Evolutionary conservation across 2,888 invertebrate species (phyloP).

Genomic region (Erpobdella octoculata): DNA sequence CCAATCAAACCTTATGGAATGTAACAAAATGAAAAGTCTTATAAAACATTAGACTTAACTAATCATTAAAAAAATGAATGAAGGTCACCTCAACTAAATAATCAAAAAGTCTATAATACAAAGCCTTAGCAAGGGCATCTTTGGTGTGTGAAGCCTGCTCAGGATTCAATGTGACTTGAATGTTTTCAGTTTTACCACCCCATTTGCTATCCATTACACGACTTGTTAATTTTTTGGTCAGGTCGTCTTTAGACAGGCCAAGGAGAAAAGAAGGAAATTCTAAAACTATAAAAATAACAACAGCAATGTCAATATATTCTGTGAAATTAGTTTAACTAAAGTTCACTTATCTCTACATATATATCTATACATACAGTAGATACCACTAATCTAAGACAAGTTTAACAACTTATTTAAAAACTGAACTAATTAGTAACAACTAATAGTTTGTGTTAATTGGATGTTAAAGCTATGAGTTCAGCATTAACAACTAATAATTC

Average conservation of each 20-base stretch:
- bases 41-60: not conserved
- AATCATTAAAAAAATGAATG: not conserved
- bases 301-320: no score
- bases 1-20: not conserved
- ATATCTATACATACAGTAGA: no score
- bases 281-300: constrained; percentile 54
- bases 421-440: no score
- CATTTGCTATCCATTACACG: constrained; percentile 63
- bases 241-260: constrained; percentile 56
- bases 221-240: constrained; percentile 59
- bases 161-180: constrained; percentile 59
- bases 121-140: constrained; percentile 62
- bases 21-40: not conserved
- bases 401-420: no score
- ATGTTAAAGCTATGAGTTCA: not conserved
- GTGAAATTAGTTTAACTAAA: no score
- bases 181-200: constrained; percentile 61
- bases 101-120: constrained; percentile 62
- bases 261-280: constrained; percentile 61
- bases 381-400: no score
- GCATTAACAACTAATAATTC: not conserved
- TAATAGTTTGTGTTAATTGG: no score
- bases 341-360: no score
- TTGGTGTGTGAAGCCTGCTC: constrained; percentile 62
- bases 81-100: constrained; percentile 58